These are phyloP conservation scores for Carlito syrichta DNA, from an alignment of 2,113 vertebrate genomes.

Conservation along the genomic window DNA sequence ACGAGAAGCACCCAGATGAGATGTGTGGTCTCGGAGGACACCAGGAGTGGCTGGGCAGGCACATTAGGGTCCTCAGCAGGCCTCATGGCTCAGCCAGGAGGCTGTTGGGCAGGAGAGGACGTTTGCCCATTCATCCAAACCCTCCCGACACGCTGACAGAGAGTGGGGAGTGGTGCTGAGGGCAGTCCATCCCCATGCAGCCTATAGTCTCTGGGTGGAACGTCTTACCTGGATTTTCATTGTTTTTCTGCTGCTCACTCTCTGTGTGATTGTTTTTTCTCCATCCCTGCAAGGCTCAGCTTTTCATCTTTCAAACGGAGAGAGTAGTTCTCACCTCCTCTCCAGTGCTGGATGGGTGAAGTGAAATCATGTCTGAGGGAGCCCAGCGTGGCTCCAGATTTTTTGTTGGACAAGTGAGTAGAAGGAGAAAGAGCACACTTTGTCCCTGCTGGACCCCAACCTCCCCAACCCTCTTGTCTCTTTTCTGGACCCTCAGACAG, in stretches of 20 bases:
- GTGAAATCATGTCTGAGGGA: no score
- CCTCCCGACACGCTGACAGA: neutral
- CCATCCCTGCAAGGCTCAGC: neutral
- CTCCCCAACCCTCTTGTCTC: neutral
- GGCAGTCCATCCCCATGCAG: neutral
- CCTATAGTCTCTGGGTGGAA: no score
- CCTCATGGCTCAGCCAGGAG: no score
- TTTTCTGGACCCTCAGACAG: neutral
- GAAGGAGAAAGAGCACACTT: neutral
- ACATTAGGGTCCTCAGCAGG: no score
- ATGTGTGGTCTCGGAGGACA: neutral
- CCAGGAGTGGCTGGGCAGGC: no score
- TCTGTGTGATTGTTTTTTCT: neutral
- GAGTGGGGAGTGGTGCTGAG: neutral
- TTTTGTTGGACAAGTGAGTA: neutral
- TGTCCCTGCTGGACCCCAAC: neutral
- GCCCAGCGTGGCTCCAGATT: no score
- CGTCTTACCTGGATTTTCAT: neutral
- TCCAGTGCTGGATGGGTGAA: no score
- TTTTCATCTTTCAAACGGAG: neutral
- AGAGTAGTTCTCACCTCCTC: accelerated
- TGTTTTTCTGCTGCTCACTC: neutral
- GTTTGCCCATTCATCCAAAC: accelerated
- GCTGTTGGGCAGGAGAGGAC: neutral
- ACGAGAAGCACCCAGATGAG: neutral